Evolutionary conservation across 92 coral and sea anemone species (phyloP), one percentile per base, ranked within the genome.

Genomic region (Montipora capitata): DNA sequence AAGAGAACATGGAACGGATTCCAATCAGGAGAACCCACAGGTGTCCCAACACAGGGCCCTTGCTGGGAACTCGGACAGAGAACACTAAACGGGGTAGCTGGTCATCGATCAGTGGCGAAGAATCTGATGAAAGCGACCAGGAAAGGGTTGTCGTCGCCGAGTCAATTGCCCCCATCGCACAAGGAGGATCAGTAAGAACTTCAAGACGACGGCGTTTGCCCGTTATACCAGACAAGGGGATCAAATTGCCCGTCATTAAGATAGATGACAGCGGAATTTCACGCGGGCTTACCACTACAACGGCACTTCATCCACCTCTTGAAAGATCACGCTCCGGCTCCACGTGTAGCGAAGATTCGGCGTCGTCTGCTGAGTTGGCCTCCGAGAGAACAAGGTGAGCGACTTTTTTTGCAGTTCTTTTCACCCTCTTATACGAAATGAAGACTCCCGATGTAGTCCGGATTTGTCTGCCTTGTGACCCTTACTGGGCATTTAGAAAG

Each of bases 201-300:
- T 42, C 27, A n/a, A 72, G 87, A 35, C 64, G 87, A 72, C 44
- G 87, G 27, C 87, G 79, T 35, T 61, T 83, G 2, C 87, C 87
- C 4, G 2, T 43, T 13, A 20, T 73, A 44, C 87, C 87, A 43
- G 27, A 61, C 48, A 72, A 61, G 72, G 40, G 38, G 4, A 72
- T 83, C 20, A 83, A 59, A 20, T 35, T 83, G n/a, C 87, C 87
- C 38, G 62, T 83, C 61, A 83, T 83, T 41, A 83, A 83, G 66
- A 72, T 83, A 43, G 87, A 83, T n/a, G 87, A 72, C 87, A 83
- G 87, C 6, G 77, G 77, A 15, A 68, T 44, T 51, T 81, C 56
- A 44, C 63, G 40, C 42, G 35, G 15, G 62, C 8, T 5, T 42
- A 15, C 57, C 61, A 14, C 10, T 7, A 52, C 43, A 18, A 71